Percentiles rank a stretch among this genome's conserved stretches.
Conservation (phyloP, 2,888 invertebrate species). For the Melanostoma scalare region DNA sequence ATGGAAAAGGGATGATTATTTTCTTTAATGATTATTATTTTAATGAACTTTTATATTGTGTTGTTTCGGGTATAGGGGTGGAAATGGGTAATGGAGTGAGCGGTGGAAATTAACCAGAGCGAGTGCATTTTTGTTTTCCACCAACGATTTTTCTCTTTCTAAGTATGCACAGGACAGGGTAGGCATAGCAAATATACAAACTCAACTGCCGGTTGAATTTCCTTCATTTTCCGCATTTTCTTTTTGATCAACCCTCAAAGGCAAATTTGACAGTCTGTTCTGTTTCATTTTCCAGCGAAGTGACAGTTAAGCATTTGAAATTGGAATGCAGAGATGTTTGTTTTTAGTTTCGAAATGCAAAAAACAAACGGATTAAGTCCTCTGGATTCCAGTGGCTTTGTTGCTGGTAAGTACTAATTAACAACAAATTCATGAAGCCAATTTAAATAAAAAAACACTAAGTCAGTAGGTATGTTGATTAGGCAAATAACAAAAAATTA, state of each 20-base stretch:
- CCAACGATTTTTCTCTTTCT: conserved; percentile 45
- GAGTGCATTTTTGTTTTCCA: conserved; percentile 59
- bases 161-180: background rate
- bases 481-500: no score
- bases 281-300: conserved; percentile 16
- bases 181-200: conserved; percentile 12
- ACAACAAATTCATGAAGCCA: no score
- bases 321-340: conserved; percentile 61
- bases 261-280: conserved; percentile 55
- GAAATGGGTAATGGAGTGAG: no score
- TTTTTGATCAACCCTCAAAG: conserved; percentile 2
- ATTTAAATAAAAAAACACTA: no score
- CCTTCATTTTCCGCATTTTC: conserved; percentile 49
- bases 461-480: no score
- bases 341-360: conserved; percentile 13
- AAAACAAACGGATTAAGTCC: background rate
- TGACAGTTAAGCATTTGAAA: conserved; percentile 34
- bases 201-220: conserved; percentile 23
- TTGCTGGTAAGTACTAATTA: no score
- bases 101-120: background rate
- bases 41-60: background rate
- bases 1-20: conserved; percentile 36
- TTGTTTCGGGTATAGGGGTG: background rate
- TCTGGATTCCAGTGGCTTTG: background rate
- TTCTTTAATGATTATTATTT: conserved; percentile 17